A percentile compares a stretch with the other conserved stretches of the same genome.
phyloP scores from a whole-genome alignment of 2,797 vertebrate genomes.

The Darevskia nairensis region DNA sequence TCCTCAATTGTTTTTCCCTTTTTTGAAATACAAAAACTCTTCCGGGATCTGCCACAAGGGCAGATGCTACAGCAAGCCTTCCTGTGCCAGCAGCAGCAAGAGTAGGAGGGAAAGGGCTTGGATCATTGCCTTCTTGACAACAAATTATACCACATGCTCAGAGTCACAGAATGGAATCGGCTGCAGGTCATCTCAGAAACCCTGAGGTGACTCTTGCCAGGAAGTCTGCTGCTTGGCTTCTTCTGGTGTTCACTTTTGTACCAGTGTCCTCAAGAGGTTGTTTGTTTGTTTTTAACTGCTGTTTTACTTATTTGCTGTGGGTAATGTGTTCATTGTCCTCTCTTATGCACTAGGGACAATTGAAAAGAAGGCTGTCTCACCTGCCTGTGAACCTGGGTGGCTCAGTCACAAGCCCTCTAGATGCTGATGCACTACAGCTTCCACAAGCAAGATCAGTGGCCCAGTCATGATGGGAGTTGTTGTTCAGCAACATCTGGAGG shows the following conservation, averaged over 20 bases:
- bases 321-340: constrained; percentile 51
- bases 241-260: constrained; percentile 68
- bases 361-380: constrained; percentile 45
- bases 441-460: neutral
- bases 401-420: neutral
- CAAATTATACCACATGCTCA: constrained; percentile 66
- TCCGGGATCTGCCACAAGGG: constrained; percentile 75
- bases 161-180: constrained; percentile 66
- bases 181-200: neutral
- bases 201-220: constrained; percentile 58
- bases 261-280: constrained; percentile 56
- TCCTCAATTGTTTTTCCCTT: constrained; percentile 37
- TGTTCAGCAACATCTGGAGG: no score
- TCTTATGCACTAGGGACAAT: constrained; percentile 51
- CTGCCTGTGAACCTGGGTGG: constrained; percentile 48
- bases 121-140: constrained; percentile 64
- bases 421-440: no score
- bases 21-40: constrained; percentile 81
- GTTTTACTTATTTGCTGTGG: constrained; percentile 66
- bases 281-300: constrained; percentile 66
- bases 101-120: constrained; percentile 56
- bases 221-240: constrained; percentile 78
- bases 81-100: constrained; percentile 65
- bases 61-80: constrained; percentile 73
- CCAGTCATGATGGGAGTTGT: no score